phyloP scores from a whole-genome alignment of 2,888 invertebrate species.

The Conus canariensis region DNA sequence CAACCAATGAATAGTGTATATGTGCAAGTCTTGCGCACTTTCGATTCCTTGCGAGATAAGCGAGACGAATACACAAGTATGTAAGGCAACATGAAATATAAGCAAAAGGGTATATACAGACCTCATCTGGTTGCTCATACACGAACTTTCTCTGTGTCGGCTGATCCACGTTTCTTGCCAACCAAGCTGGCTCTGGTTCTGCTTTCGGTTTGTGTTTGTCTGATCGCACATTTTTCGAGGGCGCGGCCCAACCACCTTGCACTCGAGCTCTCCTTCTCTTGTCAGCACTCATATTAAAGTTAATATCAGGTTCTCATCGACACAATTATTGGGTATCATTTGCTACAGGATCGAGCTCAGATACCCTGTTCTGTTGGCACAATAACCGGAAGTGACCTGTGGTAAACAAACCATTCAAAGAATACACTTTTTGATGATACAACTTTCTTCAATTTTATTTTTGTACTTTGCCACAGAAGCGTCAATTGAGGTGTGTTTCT shows the following conservation, averaged over 20 bases:
- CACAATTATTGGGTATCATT: no score
- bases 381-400: neutral
- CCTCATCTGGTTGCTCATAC: slow-evolving; percentile 65
- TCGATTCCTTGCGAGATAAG: no score
- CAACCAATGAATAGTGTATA: no score
- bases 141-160: slow-evolving; percentile 59
- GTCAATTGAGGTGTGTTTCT: neutral
- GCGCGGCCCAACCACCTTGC: slow-evolving; percentile 73
- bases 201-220: slow-evolving; percentile 63
- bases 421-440: neutral
- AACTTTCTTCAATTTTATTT: neutral
- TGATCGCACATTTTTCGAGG: slow-evolving; percentile 58
- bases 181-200: slow-evolving; percentile 60
- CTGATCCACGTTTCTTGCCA: slow-evolving; percentile 67
- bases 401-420: slow-evolving; percentile 25
- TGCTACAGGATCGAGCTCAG: no score
- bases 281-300: slow-evolving; percentile 57
- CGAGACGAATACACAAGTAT: no score
- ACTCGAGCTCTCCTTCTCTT: slow-evolving; percentile 66
- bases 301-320: no score
- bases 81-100: no score
- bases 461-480: neutral
- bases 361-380: no score
- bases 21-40: no score
- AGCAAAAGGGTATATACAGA: neutral